Percentiles rank a stretch among this genome's conserved stretches.
These are phyloP conservation scores for Enteromius fasciolatus DNA, from an alignment of 2,797 vertebrate species.

Conservation along the genomic window DNA sequence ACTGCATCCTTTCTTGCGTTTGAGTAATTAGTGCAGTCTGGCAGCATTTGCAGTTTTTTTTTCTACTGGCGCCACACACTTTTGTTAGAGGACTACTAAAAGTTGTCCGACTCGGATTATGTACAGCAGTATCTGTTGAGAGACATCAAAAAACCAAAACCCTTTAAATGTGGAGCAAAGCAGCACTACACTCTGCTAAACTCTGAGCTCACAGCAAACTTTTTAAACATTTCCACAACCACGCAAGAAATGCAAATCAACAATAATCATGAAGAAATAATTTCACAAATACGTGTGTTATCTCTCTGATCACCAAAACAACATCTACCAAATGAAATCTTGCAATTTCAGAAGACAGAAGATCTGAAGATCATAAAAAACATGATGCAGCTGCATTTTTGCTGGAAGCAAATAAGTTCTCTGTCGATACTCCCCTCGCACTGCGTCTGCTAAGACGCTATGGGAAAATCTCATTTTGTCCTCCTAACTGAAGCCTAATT, in stretches of 20 bases:
- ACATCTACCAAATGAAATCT: not conserved
- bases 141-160: not conserved
- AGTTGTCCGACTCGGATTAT: not conserved
- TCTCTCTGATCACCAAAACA: not conserved
- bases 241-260: not conserved
- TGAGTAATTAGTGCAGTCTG: slow-evolving; percentile 1
- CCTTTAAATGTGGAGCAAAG: not conserved
- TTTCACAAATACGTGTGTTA: not conserved
- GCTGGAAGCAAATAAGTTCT: not conserved
- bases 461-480: too few species aligned
- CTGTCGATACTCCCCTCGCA: too few species aligned
- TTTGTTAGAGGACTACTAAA: not conserved
- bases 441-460: too few species aligned
- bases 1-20: not conserved
- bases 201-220: too few species aligned
- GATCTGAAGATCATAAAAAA: not conserved
- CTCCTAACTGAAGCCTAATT: too few species aligned
- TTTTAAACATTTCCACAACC: too few species aligned
- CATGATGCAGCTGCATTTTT: not conserved
- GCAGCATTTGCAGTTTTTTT: not conserved
- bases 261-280: not conserved
- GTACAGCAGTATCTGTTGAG: not conserved
- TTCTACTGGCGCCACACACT: not conserved
- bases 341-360: not conserved
- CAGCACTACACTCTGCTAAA: not conserved